Conservation (phyloP, 2,888 invertebrate genomes). For the Nomada ruficornis region DNA sequence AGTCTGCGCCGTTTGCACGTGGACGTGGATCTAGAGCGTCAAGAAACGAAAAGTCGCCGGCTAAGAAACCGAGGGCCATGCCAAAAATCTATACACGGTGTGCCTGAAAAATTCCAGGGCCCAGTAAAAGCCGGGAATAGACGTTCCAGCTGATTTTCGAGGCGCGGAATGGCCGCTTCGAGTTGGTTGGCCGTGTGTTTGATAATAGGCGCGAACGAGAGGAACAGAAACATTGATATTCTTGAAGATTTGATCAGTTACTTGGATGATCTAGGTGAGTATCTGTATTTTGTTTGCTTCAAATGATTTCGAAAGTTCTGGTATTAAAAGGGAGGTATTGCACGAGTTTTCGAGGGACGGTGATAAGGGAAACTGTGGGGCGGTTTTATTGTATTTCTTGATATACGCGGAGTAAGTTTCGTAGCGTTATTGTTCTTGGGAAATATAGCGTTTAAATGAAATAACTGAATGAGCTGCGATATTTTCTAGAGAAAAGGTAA, state of each 20-base stretch:
- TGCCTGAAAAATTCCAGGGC: slow-evolving; percentile 57
- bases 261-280: too few relatives aligned
- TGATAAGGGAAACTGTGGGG: too few relatives aligned
- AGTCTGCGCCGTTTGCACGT: slow-evolving; percentile 77
- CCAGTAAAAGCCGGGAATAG: slow-evolving; percentile 48
- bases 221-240: not conserved
- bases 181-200: not conserved
- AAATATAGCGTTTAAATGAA: not conserved
- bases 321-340: not conserved
- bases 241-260: too few relatives aligned
- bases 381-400: too few relatives aligned
- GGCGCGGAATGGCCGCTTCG: not conserved
- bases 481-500: too few relatives aligned
- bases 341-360: too few relatives aligned
- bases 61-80: slow-evolving; percentile 59
- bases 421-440: not conserved
- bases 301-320: not conserved
- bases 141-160: slow-evolving; percentile 25
- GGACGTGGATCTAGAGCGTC: slow-evolving; percentile 54
- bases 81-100: slow-evolving; percentile 74
- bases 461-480: not conserved
- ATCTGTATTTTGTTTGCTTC: too few relatives aligned
- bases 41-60: slow-evolving; percentile 42
- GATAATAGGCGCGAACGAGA: not conserved
- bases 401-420: too few relatives aligned